Evolutionary conservation across 2,888 invertebrate genomes (phyloP).

Genomic region (Dione vanillae): DNA sequence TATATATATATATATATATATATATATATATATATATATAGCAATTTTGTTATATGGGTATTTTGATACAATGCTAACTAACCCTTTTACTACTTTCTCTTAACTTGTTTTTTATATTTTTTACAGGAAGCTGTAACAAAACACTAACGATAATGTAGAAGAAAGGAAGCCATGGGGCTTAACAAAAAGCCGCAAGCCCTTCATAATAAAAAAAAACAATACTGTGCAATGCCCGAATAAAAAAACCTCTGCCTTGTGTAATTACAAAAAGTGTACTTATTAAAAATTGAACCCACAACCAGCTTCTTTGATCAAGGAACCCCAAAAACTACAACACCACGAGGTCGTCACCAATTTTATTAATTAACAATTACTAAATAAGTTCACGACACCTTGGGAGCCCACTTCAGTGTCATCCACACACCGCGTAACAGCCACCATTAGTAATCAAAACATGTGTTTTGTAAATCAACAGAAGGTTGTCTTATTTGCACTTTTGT

Average conservation of each 20-base stretch:
- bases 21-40: too few species aligned
- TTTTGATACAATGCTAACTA: too few species aligned
- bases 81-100: too few species aligned
- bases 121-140: too few species aligned
- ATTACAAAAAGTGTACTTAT: neutral
- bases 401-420: neutral
- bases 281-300: neutral
- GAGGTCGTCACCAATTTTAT: neutral
- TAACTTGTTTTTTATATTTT: too few species aligned
- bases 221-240: too few species aligned
- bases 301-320: neutral
- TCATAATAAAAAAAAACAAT: too few species aligned
- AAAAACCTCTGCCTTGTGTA: neutral
- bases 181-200: too few species aligned
- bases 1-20: too few species aligned
- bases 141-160: too few species aligned
- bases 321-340: neutral
- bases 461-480: neutral
- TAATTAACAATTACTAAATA: slow-evolving; percentile 5
- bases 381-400: neutral
- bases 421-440: neutral
- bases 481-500: neutral
- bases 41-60: too few species aligned
- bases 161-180: too few species aligned
- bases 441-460: neutral